Evolutionary conservation across 1,140 invertebrate genomes (phyloP), one percentile per base, ranked within the genome.

Genomic region (Oedothorax gibbosus): DNA sequence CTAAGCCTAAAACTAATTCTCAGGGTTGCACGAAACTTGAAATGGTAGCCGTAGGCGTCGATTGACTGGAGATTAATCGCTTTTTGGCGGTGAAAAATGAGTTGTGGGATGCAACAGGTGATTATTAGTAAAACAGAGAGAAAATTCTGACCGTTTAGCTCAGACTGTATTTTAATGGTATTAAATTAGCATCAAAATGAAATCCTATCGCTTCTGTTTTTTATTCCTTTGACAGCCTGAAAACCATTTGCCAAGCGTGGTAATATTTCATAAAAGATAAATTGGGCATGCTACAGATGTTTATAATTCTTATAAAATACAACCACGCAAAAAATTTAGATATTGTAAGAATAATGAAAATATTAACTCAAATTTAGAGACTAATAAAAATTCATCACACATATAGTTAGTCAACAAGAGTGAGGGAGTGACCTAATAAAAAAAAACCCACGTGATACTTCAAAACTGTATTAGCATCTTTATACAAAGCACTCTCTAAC

Each of bases 11-110:
- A 35, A 35, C 35, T 35, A 35, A 35, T 35, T 35, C 54, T 18
- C 50, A 71, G 49, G 56, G 68, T 81, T 53, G 62, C 78, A 60
- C 66, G 53, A 81, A 71, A 51, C 62, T 54, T 18, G 50, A 66
- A 79, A 66, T 53, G n/a, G 66, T 81, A 71, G 78, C 65, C 78
- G 78, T 81, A 81, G 65, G 65, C 68, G 66, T 79, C 78, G 68
- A 81, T 71, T 81, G 65, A 71, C 53, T 68, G 14, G 51, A 71
- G 78, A 81, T 81, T 81, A 81, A 81, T 81, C 64, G 68, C 51
- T 7, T 54, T 71, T 68, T 81, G 68, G 64, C 65, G 65, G 54
- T 71, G 78, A 81, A 81, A 81, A 81, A 81, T 81, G 78, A 71
- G 60, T 81, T 57, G 78, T 81, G 65, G 78, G 65, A 69, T 62